Evolutionary conservation across 2,888 invertebrate species (phyloP).

Genomic region (Drosophila meridiana): DNA sequence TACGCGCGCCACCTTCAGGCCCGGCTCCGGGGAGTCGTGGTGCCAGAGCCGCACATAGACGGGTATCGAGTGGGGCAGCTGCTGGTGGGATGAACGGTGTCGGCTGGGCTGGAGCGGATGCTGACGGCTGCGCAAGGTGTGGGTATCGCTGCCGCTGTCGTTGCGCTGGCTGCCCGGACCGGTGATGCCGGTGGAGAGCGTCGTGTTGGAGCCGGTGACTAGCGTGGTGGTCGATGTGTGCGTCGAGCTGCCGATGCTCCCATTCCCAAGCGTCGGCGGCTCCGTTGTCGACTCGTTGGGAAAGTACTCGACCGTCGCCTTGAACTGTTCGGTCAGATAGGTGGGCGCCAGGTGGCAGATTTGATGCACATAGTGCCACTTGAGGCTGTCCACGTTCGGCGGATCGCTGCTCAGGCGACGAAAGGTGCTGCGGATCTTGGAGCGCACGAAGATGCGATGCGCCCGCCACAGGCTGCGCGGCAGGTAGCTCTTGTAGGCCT

Average conservation of each 20-base stretch:
- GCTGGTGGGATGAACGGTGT: constrained; percentile 12
- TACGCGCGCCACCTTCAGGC: constrained; percentile 87
- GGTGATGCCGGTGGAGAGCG: constrained; percentile 48
- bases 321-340: constrained; percentile 89
- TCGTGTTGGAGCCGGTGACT: constrained; percentile 50
- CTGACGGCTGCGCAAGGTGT: constrained; percentile 7
- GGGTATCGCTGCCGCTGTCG: constrained; percentile 35
- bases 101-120: constrained; percentile 11
- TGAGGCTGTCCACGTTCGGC: constrained; percentile 88
- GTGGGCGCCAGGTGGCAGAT: constrained; percentile 92
- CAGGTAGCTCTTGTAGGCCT: constrained; percentile 93
- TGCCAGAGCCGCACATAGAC: constrained; percentile 77
- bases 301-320: constrained; percentile 86
- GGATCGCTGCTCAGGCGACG: constrained; percentile 87
- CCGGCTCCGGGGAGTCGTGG: constrained; percentile 86
- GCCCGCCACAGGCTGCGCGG: constrained; percentile 91
- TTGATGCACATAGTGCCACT: constrained; percentile 92
- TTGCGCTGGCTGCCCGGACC: constrained; percentile 36
- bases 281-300: constrained; percentile 88
- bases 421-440: constrained; percentile 90
- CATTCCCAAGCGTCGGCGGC: constrained; percentile 21
- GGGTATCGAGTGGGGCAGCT: constrained; percentile 43
- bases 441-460: constrained; percentile 91
- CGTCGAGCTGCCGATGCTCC: constrained; percentile 31
- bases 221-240: constrained; percentile 83